Percentiles rank a stretch among this genome's conserved stretches.
These are phyloP conservation scores for Tenebrosternarchus preto DNA, from an alignment of 2,113 vertebrate genomes.

Conservation along the genomic window DNA sequence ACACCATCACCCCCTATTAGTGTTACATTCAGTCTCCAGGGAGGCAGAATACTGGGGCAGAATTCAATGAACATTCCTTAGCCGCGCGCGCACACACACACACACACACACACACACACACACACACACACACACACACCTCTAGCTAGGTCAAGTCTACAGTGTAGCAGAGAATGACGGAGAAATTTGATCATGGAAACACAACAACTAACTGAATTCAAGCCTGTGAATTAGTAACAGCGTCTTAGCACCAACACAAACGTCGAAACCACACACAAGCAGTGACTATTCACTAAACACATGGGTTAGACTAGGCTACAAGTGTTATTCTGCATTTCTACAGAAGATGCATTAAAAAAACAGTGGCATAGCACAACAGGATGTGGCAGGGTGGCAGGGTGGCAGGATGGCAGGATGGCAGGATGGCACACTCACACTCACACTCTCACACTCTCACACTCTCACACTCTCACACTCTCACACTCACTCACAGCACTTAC, in stretches of 20 bases:
- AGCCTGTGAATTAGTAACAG: background rate
- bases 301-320: background rate
- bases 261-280: background rate
- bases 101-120: constrained; percentile 13
- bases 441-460: constrained; percentile 40
- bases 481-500: constrained; percentile 79
- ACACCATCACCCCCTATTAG: background rate
- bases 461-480: too few relatives aligned
- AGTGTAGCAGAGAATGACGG: background rate
- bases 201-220: background rate
- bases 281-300: background rate
- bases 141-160: background rate
- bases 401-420: too few relatives aligned
- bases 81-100: constrained; percentile 32
- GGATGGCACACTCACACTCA: background rate
- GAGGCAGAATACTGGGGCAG: background rate
- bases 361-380: background rate
- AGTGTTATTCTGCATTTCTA: too few relatives aligned
- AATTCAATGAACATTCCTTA: background rate
- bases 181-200: background rate
- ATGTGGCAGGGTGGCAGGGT: background rate
- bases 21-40: background rate
- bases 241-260: background rate
- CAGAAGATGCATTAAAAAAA: too few relatives aligned
- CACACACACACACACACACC: too few relatives aligned